Percentiles rank a stretch among this genome's conserved stretches.
These are phyloP conservation scores for Takifugu ocellatus DNA, from an alignment of 2,797 vertebrate species.

Conservation along the genomic window DNA sequence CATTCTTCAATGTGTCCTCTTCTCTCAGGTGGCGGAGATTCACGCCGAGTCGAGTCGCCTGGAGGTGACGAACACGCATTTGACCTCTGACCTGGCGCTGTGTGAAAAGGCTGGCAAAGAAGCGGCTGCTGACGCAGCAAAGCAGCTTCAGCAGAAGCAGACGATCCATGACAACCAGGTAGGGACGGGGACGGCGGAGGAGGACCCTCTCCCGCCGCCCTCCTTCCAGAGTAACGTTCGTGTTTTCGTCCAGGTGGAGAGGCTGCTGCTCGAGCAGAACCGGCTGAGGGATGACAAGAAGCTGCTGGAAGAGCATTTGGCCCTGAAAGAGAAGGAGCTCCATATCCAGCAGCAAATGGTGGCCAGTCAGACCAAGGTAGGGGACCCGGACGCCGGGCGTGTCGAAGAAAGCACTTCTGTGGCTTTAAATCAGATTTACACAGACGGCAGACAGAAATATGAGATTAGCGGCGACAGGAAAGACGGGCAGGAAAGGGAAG, in stretches of 20 bases:
- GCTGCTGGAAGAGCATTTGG: slow-evolving; percentile 44
- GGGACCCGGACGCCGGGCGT: neutral
- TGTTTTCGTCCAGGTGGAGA: slow-evolving; percentile 53
- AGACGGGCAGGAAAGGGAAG: too few species aligned
- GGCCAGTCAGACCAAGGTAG: neutral
- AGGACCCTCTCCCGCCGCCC: too few species aligned
- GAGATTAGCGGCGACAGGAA: too few species aligned
- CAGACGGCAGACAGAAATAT: too few species aligned
- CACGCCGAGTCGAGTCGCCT: slow-evolving; percentile 63
- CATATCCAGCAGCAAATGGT: slow-evolving; percentile 36
- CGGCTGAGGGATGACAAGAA: slow-evolving; percentile 63
- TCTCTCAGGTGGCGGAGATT: slow-evolving; percentile 65
- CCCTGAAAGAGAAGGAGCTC: slow-evolving; percentile 35
- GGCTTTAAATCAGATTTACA: too few species aligned
- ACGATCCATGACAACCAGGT: slow-evolving; percentile 60
- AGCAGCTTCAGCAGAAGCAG: slow-evolving; percentile 41
- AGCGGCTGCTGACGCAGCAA: slow-evolving; percentile 1
- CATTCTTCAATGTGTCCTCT: neutral
- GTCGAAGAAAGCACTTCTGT: too few species aligned
- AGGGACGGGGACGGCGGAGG: neutral
- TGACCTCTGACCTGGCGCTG: slow-evolving; percentile 47
- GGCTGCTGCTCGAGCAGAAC: slow-evolving; percentile 66
- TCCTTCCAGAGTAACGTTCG: too few species aligned
- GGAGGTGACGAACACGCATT: slow-evolving; percentile 57
- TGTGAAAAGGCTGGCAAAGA: slow-evolving; percentile 35